A percentile compares a stretch with the other conserved stretches of the same genome.
phyloP scores from a whole-genome alignment of 2,888 invertebrate genomes.

The Cepaea hortensis region DNA sequence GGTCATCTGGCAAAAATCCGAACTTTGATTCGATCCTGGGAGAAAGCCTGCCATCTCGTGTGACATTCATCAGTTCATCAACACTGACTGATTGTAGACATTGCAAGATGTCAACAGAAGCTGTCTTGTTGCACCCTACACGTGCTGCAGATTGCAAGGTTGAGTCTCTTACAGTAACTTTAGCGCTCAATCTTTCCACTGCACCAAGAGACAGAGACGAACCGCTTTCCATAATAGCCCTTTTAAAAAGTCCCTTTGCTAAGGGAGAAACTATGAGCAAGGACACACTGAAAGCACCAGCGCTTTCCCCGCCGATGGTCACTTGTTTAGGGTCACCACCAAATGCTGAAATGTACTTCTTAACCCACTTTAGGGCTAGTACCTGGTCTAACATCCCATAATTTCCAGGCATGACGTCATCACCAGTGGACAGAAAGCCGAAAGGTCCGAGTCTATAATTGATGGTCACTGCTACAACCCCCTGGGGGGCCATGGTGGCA shows the following conservation, averaged over 20 bases:
- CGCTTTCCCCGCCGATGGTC: constrained; percentile 22
- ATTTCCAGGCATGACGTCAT: constrained; percentile 2
- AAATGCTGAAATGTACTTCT: not conserved
- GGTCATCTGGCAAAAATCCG: constrained; percentile 31
- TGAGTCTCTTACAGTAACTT: not conserved
- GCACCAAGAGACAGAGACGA: not conserved
- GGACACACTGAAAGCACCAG: constrained; percentile 2
- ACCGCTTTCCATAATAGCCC: constrained; percentile 26
- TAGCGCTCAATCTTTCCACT: not conserved
- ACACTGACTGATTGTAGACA: not conserved
- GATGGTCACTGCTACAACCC: not conserved
- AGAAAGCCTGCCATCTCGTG: not conserved
- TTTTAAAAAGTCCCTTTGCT: constrained; percentile 18
- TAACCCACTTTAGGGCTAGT: too few species aligned
- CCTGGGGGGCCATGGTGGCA: not conserved
- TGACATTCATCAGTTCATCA: not conserved
- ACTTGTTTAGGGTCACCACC: constrained; percentile 29
- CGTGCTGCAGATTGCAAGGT: not conserved
- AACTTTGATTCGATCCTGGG: constrained; percentile 27
- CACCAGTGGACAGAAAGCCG: not conserved
- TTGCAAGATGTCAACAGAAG: not conserved
- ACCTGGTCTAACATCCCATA: constrained; percentile 8
- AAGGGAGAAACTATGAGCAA: constrained; percentile 3
- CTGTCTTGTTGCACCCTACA: not conserved
- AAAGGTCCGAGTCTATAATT: not conserved